phyloP scores from a whole-genome alignment of 2,797 vertebrate species.

The Myotis pilosus region DNA sequence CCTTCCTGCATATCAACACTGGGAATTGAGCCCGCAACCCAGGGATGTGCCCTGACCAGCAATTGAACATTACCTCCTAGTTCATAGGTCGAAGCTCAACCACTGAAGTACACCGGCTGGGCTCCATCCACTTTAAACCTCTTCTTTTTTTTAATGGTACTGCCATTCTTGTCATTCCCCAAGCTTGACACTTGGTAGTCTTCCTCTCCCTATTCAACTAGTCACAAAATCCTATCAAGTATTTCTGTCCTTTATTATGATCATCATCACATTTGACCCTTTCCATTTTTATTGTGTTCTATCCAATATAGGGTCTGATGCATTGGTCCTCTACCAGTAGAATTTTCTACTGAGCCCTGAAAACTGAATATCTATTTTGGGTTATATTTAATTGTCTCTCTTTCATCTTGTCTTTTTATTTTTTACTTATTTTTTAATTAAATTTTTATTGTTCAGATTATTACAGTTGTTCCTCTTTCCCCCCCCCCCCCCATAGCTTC shows the following conservation, averaged over 20 bases:
- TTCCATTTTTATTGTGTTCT: not conserved
- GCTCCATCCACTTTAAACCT: not conserved
- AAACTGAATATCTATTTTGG: slow-evolving; percentile 27
- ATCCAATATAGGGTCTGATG: not conserved
- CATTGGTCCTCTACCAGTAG: not conserved
- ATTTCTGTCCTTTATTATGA: not conserved
- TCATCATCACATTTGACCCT: not conserved
- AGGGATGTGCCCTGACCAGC: too few relatives aligned
- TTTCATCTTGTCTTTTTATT: not conserved
- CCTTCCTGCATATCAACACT: too few relatives aligned
- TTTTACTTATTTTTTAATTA: too few relatives aligned
- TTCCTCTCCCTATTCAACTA: not conserved
- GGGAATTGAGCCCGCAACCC: too few relatives aligned
- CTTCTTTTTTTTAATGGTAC: not conserved
- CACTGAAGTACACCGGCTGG: too few relatives aligned
- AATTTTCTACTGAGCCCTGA: not conserved
- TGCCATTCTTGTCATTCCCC: not conserved
- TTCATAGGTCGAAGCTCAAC: too few relatives aligned
- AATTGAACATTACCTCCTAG: too few relatives aligned
- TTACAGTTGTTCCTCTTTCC: too few relatives aligned
- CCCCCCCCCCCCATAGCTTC: too few relatives aligned
- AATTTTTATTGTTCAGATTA: too few relatives aligned
- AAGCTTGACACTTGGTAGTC: not conserved
- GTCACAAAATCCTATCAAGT: not conserved
- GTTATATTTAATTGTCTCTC: not conserved